Conservation (phyloP, 1,140 invertebrate species). For the silkworm (Bombyx mori) region ASM3026992v2 NC_085109.1:13091001-13091500, state of each 20-base stretch:
- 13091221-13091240: no score
- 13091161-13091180: background rate
- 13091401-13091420: no score
- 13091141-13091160: constrained; percentile 1
- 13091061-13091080: constrained; percentile 1
- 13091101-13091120: constrained; percentile 3
- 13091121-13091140: constrained; percentile 1
- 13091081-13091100: constrained; percentile 1
- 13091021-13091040: background rate
- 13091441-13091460: background rate
- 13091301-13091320: no score
- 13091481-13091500: constrained; percentile 9
- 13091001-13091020: background rate
- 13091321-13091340: no score
- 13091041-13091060: background rate
- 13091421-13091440: background rate
- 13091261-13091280: no score
- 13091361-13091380: no score
- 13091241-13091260: no score
- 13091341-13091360: no score
- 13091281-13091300: no score
- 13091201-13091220: no score
- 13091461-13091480: constrained; percentile 14
- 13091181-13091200: no score
- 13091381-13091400: no score